Conservation (phyloP, 2,113 vertebrate species). For the Brienomyrus brachyistius region DNA sequence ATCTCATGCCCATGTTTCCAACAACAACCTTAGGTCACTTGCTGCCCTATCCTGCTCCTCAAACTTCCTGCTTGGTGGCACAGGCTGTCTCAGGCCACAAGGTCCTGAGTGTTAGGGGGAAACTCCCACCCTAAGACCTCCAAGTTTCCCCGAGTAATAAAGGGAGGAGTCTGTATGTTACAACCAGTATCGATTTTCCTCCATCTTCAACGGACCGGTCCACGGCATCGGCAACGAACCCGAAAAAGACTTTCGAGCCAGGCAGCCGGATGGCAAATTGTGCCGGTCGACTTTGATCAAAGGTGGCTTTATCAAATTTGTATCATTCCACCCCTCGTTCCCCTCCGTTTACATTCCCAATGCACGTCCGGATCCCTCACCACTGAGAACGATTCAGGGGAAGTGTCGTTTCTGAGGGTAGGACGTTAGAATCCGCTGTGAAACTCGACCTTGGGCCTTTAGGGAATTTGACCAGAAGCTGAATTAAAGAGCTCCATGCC, state of each 20-base stretch:
- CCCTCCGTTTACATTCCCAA: conserved; percentile 1
- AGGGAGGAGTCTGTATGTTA: neutral
- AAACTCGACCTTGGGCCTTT: conserved; percentile 32
- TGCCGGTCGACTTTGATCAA: neutral
- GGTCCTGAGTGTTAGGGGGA: neutral
- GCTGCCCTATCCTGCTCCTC: neutral
- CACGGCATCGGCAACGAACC: neutral
- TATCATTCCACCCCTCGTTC: conserved; percentile 2
- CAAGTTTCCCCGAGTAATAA: neutral
- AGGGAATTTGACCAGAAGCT: conserved; percentile 28
- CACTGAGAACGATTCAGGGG: conserved; percentile 28
- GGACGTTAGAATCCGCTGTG: conserved; percentile 30
- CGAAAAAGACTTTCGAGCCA: neutral
- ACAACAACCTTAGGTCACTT: neutral
- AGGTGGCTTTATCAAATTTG: neutral
- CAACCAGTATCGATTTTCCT: neutral
- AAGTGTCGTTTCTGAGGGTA: conserved; percentile 23
- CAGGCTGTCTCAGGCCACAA: neutral
- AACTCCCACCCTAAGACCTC: neutral
- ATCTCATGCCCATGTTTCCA: neutral
- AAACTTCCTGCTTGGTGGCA: neutral
- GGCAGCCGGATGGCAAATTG: neutral
- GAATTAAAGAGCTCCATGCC: neutral
- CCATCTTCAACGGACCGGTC: neutral
- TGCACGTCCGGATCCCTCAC: conserved; percentile 21